Evolutionary conservation across 2,113 vertebrate genomes (phyloP), one percentile per base, ranked within the genome.

Genomic region (Plotosus lineatus): DNA sequence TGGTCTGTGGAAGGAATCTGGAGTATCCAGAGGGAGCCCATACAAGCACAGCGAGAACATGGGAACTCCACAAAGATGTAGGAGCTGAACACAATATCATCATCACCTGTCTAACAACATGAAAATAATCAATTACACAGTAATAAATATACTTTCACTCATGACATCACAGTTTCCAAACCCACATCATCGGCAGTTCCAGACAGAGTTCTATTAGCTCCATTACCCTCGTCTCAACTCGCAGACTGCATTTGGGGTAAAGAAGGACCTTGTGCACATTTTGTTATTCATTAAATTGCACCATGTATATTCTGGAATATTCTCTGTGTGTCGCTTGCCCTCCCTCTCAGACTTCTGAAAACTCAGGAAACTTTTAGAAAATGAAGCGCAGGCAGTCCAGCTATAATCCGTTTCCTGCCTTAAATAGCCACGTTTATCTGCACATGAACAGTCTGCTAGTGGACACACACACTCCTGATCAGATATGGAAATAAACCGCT

Each of bases 381-480:
- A 28, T 58, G 3, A 58, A 58, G 55, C 28, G n/a, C 26, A 21
- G 15, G 42, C n/a, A 17, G 56, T 26, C 26, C 38, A 66, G 72
- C n/a, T 50, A 55, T 51, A 21, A 75, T 60, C 44, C n/a, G 21
- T 17, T 65, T 50, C 31, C n/a, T 28, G 51, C 51, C 2, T 28
- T 80, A 79, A 83, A 85, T 80, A 71, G 73, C 84, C 9, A 4
- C 75, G 77, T 77, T 60, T 72, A 82, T 85, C 84, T 82, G 50
- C 56, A 75, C 46, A 44, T 68, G 68, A 63, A 65, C 80, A 76
- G 48, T 36, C 58, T 44, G 46, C 65, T 55, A 31, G 14, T 42
- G 46, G 31, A 50, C 51, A 61, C 56, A 31, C 76, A n/a, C 17
- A 28, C 60, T 4, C 68, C 50, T 23, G 4, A 33, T 76, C 65